Evolutionary conservation across 2,797 vertebrate genomes (phyloP).

Genomic region (Diplodus puntazzo): DNA sequence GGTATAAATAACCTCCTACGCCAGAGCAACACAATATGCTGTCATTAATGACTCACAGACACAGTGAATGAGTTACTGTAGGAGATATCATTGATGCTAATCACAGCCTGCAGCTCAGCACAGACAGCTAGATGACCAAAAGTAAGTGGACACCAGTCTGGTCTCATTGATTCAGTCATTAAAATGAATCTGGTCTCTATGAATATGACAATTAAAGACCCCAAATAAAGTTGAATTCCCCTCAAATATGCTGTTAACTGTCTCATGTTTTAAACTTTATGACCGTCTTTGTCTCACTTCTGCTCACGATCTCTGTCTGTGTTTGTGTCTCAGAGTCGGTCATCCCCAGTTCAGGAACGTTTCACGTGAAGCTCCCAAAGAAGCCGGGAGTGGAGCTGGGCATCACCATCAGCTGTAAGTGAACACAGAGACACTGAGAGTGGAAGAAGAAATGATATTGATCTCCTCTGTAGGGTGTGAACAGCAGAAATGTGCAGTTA

Average conservation of each 20-base stretch:
- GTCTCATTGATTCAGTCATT: neutral
- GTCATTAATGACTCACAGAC: constrained; percentile 43
- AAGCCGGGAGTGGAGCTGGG: constrained; percentile 97
- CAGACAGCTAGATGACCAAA: neutral
- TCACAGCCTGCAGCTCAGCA: neutral
- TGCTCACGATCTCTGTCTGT: neutral
- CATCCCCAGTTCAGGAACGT: constrained; percentile 97
- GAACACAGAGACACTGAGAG: neutral
- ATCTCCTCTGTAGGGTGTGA: neutral
- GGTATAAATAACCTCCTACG: constrained; percentile 42
- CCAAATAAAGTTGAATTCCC: too few species aligned
- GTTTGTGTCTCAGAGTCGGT: constrained; percentile 91
- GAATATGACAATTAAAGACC: too few species aligned
- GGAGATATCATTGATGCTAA: neutral
- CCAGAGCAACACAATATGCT: constrained; percentile 21
- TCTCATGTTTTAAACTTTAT: too few species aligned
- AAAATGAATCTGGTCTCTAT: neutral
- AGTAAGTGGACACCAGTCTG: neutral
- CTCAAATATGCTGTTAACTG: too few species aligned
- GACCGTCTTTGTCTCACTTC: neutral
- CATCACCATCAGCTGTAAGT: constrained; percentile 98
- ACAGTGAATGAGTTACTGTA: constrained; percentile 1
- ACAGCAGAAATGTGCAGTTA: too few species aligned
- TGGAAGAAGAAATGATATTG: neutral
- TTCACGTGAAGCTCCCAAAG: constrained; percentile 99